A percentile compares a stretch with the other conserved stretches of the same genome.
Conservation (phyloP, 2,888 invertebrate genomes). For the Pandemis heparana region DNA sequence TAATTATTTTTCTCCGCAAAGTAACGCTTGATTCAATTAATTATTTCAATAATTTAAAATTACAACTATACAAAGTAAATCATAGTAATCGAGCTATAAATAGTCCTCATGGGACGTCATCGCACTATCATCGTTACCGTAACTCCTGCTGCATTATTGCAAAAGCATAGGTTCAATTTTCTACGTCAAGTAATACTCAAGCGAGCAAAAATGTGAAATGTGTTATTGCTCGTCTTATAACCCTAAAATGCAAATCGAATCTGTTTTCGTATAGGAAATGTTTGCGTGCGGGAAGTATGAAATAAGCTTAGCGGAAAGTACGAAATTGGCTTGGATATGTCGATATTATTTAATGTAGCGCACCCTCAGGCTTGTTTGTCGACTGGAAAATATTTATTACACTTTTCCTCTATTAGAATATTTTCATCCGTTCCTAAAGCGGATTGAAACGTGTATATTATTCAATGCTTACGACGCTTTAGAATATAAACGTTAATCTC, state of each 20-base stretch:
- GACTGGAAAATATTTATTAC: conserved; percentile 79
- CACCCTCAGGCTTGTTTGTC: conserved; percentile 73
- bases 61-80: too few relatives aligned
- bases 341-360: conserved; percentile 81
- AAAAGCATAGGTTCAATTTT: conserved; percentile 46
- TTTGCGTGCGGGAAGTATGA: conserved; percentile 73
- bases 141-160: conserved; percentile 27
- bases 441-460: conserved; percentile 24
- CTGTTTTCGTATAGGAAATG: conserved; percentile 73
- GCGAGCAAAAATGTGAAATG: conserved; percentile 56
- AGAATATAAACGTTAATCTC: conserved; percentile 18
- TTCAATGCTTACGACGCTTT: conserved; percentile 16
- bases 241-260: conserved; percentile 77
- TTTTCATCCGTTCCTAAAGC: conserved; percentile 56
- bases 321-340: conserved; percentile 80
- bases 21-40: too few relatives aligned
- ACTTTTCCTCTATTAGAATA: conserved; percentile 63
- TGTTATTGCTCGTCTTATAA: conserved; percentile 68
- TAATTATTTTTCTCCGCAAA: too few relatives aligned
- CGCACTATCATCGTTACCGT: neutral
- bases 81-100: too few relatives aligned
- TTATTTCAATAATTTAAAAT: too few relatives aligned
- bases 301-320: conserved; percentile 78
- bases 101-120: neutral
- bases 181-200: conserved; percentile 52